Base-by-base conservation (phyloP, 2,888 invertebrate genomes). In the Eilema sororculum region DNA sequence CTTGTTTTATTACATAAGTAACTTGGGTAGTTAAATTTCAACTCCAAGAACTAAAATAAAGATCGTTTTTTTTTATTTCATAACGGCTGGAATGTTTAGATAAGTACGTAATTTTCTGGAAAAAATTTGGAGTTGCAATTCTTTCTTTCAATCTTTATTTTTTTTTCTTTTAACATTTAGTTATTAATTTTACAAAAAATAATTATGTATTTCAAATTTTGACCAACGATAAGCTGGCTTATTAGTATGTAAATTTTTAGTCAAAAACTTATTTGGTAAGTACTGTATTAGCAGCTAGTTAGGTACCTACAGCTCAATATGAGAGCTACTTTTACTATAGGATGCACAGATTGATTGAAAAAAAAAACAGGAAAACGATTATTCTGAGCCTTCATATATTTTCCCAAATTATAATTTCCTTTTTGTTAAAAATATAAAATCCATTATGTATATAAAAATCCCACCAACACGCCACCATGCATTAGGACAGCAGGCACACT, bases 401-500 rank as follows among this genome's bases (percentile, higher is more conserved):
- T 52, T 52, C 2, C n/a, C n/a, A 8, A 52, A 52, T n/a, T n/a
- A 20, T n/a, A 52, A 52, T 8, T n/a, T 20, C 9, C 6, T n/a
- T 52, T 52, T 52, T 9, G 0, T 8, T 9, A n/a, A 0, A 61
- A 37, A 61, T 13, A 61, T 30, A n/a, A 33, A 33, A 62, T 3
- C 5, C 8, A 12, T 37, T 71, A 76, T 73, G 67, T 83, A 80
- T 83, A 78, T 78, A 67, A 78, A 79, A 73, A n/a, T n/a, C 69
- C 58, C 24, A 79, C 79, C 76, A 75, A 80, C 86, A 57, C 41
- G 13, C 63, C 62, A 33, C 56, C 33, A 65, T 78, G 82, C 85
- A 89, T 90, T 89, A 89, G 84, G 84, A 78, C 79, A 82, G 80
- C 77, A 80, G 78, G 72, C 69, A 73, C 75, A 80, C 81, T 82